Conservation (phyloP, 2,113 vertebrate genomes). For the Poecile atricapillus region DNA sequence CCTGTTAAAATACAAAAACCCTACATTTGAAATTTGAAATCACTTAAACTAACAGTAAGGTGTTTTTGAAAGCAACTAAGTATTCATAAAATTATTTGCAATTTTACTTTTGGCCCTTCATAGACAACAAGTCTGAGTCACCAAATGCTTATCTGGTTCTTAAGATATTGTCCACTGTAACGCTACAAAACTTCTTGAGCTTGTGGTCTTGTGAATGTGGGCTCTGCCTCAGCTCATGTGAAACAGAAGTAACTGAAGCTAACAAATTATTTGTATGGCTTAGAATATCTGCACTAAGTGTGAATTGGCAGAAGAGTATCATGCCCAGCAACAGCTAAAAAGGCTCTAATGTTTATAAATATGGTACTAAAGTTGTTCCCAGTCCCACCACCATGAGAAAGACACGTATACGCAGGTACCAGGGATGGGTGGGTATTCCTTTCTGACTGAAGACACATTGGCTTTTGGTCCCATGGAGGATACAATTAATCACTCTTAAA, state of each 20-base stretch:
- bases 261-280: not conserved
- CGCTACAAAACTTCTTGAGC: not conserved
- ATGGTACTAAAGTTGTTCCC: not conserved
- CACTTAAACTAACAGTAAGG: not conserved
- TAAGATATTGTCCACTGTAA: not conserved
- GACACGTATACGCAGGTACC: accelerated
- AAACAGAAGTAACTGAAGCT: not conserved
- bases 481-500: not conserved
- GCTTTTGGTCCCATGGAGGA: not conserved
- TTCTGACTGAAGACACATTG: not conserved
- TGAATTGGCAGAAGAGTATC: not conserved
- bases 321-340: not conserved
- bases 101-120: not conserved
- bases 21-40: not conserved
- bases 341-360: not conserved
- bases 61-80: not conserved
- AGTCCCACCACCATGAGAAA: not conserved
- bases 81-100: not conserved
- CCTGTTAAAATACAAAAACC: conserved; percentile 72
- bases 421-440: not conserved
- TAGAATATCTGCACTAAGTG: not conserved
- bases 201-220: not conserved
- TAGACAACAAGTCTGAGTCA: not conserved
- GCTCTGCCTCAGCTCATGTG: not conserved
- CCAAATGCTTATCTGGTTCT: not conserved